A percentile compares a stretch with the other conserved stretches of the same genome.
Conservation (phyloP, 2,797 vertebrate species). For the Kryptolebias ocellatus region DNA sequence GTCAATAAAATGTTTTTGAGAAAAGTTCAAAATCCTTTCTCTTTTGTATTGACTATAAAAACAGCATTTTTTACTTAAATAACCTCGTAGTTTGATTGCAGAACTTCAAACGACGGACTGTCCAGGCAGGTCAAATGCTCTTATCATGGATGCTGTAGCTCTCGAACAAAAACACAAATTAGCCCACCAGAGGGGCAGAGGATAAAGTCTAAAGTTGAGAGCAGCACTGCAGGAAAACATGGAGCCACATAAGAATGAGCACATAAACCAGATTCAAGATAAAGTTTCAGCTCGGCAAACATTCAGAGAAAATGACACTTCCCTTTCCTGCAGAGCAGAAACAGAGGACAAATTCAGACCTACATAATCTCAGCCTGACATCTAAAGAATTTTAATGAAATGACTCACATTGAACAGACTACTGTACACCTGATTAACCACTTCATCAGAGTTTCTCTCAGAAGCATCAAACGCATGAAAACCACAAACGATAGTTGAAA, state of each 20-base stretch:
- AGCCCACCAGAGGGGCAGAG: slow-evolving; percentile 19
- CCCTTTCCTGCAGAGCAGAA: slow-evolving; percentile 59
- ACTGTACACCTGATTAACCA: slow-evolving; percentile 69
- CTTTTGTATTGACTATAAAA: slow-evolving; percentile 9
- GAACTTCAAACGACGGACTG: slow-evolving; percentile 4
- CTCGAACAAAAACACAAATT: slow-evolving; percentile 28
- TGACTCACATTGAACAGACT: slow-evolving; percentile 51
- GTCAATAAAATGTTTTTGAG: neutral
- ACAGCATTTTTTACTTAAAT: slow-evolving; percentile 13
- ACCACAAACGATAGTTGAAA: slow-evolving; percentile 48
- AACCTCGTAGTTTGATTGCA: slow-evolving; percentile 7
- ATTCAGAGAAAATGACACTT: slow-evolving; percentile 69
- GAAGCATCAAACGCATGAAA: slow-evolving; percentile 40
- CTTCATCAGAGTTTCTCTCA: slow-evolving; percentile 56
- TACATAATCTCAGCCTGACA: slow-evolving; percentile 57
- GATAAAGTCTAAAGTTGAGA: slow-evolving; percentile 22
- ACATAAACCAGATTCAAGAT: slow-evolving; percentile 68
- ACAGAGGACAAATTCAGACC: slow-evolving; percentile 67
- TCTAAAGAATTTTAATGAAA: slow-evolving; percentile 65
- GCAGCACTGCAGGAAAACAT: slow-evolving; percentile 42
- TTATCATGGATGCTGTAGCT: neutral
- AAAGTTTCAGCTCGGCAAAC: slow-evolving; percentile 72
- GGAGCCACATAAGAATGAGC: slow-evolving; percentile 62
- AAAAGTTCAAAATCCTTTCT: neutral
- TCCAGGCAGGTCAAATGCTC: neutral